phyloP scores from a whole-genome alignment of 1,140 invertebrate genomes.

The Drosophila teissieri region DNA sequence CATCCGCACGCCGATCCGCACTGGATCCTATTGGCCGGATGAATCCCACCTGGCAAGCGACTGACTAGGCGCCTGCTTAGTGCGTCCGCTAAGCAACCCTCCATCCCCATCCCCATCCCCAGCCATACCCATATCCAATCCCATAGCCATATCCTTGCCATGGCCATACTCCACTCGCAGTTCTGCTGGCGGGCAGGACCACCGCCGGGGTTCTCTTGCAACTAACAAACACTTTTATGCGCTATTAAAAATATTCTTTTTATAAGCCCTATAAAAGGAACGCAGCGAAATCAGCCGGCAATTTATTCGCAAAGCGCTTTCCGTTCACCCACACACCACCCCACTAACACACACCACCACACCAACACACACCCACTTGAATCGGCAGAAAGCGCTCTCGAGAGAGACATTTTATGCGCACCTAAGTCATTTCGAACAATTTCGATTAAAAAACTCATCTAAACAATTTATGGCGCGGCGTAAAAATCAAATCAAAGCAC shows the following conservation, averaged over 20 bases:
- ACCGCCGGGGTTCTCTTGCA: constrained; percentile 12
- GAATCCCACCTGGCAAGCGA: constrained; percentile 11
- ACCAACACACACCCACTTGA: neutral
- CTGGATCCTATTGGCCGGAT: constrained; percentile 23
- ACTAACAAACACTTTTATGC: constrained; percentile 81
- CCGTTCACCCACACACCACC: constrained; percentile 15
- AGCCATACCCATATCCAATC: neutral
- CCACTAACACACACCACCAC: neutral
- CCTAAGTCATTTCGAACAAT: constrained; percentile 84
- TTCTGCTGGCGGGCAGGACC: no score
- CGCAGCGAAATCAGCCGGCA: constrained; percentile 57
- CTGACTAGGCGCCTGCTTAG: constrained; percentile 4
- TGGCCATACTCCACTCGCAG: neutral
- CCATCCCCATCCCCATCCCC: neutral
- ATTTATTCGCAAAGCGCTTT: constrained; percentile 66
- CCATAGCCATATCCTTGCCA: no score
- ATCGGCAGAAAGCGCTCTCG: neutral
- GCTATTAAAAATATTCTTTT: constrained; percentile 83
- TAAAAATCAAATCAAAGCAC: constrained; percentile 84
- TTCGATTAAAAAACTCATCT: constrained; percentile 85
- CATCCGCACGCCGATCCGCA: constrained; percentile 14
- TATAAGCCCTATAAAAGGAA: constrained; percentile 80
- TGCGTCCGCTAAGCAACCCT: constrained; percentile 17
- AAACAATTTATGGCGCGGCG: constrained; percentile 84
- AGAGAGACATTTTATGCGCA: constrained; percentile 81